phyloP scores from a whole-genome alignment of 2,888 invertebrate genomes.

The Schrankia costaestrigalis region DNA sequence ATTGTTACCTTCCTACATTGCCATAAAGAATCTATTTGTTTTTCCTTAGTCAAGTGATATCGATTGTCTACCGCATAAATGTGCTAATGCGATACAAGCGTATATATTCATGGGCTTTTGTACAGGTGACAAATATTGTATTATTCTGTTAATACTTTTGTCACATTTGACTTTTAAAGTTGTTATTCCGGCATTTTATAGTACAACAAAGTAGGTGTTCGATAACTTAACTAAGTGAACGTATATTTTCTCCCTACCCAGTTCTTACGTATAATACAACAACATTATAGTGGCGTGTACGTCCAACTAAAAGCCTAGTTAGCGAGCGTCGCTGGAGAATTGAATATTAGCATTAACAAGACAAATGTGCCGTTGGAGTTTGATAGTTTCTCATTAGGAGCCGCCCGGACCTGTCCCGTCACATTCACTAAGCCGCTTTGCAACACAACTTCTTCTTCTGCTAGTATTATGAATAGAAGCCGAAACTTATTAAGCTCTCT shows the following conservation, averaged over 20 bases:
- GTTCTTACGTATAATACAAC: background rate
- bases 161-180: background rate
- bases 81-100: constrained; percentile 32
- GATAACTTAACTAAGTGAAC: constrained; percentile 1
- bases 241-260: constrained; percentile 1
- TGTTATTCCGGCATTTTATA: background rate
- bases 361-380: constrained; percentile 68
- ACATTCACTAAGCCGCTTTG: constrained; percentile 46
- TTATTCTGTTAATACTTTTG: constrained; percentile 2
- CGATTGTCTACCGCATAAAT: constrained; percentile 46
- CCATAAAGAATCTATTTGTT: constrained; percentile 76
- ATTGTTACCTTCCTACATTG: constrained; percentile 76
- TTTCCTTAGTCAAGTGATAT: constrained; percentile 55
- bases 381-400: constrained; percentile 71
- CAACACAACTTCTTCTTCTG: constrained; percentile 37
- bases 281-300: constrained; percentile 20
- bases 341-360: constrained; percentile 70
- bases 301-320: constrained; percentile 42
- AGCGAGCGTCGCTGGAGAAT: constrained; percentile 46
- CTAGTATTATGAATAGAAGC: constrained; percentile 24
- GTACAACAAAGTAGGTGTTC: background rate
- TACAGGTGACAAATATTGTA: constrained; percentile 16
- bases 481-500: constrained; percentile 7
- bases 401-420: constrained; percentile 33
- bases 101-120: constrained; percentile 29